Percentiles rank a stretch among this genome's conserved stretches.
These are phyloP conservation scores for Shargacucullia verbasci DNA, from an alignment of 2,888 invertebrate genomes.

Conservation along the genomic window DNA sequence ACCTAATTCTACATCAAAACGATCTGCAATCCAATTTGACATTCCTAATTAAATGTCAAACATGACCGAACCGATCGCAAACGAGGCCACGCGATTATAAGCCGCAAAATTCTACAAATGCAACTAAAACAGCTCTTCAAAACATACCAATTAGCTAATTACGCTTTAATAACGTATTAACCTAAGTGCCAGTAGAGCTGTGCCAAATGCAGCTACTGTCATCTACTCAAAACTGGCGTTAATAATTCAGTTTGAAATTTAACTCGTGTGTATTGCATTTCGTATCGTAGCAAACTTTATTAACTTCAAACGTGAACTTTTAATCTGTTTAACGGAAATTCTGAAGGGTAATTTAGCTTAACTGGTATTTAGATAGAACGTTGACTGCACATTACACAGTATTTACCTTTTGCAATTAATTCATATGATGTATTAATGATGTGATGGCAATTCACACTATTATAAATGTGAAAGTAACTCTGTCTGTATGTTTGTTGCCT, in stretches of 20 bases:
- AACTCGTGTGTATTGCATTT: conserved; percentile 26
- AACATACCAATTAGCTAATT: conserved; percentile 27
- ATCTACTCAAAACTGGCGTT: conserved; percentile 10
- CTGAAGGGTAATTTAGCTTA: conserved; percentile 15
- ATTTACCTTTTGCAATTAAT: neutral
- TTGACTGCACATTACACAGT: neutral
- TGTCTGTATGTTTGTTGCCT: too few relatives aligned
- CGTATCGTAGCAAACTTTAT: conserved; percentile 20
- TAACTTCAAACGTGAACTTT: conserved; percentile 30
- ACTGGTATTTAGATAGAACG: conserved; percentile 10
- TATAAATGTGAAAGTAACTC: too few relatives aligned
- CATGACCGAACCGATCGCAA: neutral
- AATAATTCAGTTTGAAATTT: conserved; percentile 30
- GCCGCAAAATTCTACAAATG: neutral
- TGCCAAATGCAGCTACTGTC: conserved; percentile 20
- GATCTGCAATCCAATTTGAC: conserved; percentile 9
- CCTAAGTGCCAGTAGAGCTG: conserved; percentile 13
- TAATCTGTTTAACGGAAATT: conserved; percentile 28
- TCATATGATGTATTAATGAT: too few relatives aligned
- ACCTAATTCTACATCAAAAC: neutral
- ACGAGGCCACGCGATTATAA: neutral
- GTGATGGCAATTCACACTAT: too few relatives aligned
- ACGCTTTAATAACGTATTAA: conserved; percentile 35
- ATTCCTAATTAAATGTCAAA: conserved; percentile 3
- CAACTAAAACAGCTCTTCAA: conserved; percentile 4